phyloP scores from a whole-genome alignment of 2,888 invertebrate species.

The Aplocera efformata region DNA sequence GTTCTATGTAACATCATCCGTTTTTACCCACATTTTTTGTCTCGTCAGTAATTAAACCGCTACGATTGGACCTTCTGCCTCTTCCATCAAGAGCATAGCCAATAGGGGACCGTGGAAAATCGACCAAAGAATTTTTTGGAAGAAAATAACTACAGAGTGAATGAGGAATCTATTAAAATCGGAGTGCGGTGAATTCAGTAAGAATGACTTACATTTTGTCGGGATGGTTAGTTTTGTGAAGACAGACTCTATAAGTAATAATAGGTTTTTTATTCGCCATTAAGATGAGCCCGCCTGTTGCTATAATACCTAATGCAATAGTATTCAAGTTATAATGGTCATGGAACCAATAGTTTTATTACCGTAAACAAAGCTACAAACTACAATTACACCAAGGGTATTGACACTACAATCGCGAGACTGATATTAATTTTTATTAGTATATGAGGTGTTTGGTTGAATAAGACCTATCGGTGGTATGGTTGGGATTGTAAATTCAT shows the following conservation, averaged over 20 bases:
- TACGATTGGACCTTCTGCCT: constrained; percentile 19
- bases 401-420: too few species aligned
- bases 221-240: constrained; percentile 24
- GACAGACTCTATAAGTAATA: constrained; percentile 25
- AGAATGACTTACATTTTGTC: constrained; percentile 29
- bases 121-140: constrained; percentile 22
- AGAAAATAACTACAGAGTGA: constrained; percentile 29
- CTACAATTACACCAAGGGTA: too few species aligned
- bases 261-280: constrained; percentile 12
- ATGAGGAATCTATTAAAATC: constrained; percentile 31
- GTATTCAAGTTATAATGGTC: too few species aligned
- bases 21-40: constrained; percentile 29
- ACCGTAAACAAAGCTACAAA: too few species aligned
- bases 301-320: neutral
- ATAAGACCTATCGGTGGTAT: too few species aligned
- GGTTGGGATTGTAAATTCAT: too few species aligned
- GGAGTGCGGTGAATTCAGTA: constrained; percentile 26
- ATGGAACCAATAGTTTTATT: neutral
- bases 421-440: too few species aligned
- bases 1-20: constrained; percentile 25
- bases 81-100: constrained; percentile 22
- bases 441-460: too few species aligned
- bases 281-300: neutral
- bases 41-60: constrained; percentile 19
- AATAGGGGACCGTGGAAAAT: constrained; percentile 32